These are phyloP conservation scores for Dipodomys spectabilis DNA, from an alignment of 2,113 vertebrate genomes.

Conservation along the genomic window DNA sequence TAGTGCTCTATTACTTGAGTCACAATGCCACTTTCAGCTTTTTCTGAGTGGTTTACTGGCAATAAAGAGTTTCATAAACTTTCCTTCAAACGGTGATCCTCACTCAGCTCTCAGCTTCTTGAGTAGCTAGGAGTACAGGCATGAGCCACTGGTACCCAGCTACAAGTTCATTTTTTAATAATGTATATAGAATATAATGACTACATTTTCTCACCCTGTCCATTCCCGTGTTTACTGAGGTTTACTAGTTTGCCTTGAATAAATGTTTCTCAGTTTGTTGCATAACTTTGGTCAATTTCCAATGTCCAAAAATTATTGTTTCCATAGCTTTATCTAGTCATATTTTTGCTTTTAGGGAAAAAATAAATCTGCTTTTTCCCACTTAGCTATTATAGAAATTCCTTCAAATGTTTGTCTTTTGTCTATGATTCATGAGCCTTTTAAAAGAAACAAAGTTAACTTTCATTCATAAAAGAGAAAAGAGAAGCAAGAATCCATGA, in stretches of 20 bases:
- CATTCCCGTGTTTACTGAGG: neutral
- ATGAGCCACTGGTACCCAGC: too few relatives aligned
- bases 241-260: constrained; percentile 7
- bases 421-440: neutral
- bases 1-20: too few relatives aligned
- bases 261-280: neutral
- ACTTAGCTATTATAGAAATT: neutral
- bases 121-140: too few relatives aligned
- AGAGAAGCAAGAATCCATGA: neutral
- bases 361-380: constrained; percentile 1
- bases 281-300: neutral
- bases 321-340: neutral
- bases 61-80: too few relatives aligned
- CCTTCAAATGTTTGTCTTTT: neutral
- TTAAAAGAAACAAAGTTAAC: constrained; percentile 7
- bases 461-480: constrained; percentile 20
- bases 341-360: neutral
- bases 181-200: too few relatives aligned
- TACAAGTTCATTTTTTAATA: too few relatives aligned
- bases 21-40: too few relatives aligned
- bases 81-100: too few relatives aligned
- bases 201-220: too few relatives aligned
- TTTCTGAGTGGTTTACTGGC: too few relatives aligned
- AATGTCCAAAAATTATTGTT: constrained; percentile 22
- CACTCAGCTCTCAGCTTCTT: too few relatives aligned